Percentiles rank a stretch among this genome's conserved stretches.
These are phyloP conservation scores for Mesoclemmys tuberculata DNA, from an alignment of 2,113 vertebrate species.

Conservation along the genomic window DNA sequence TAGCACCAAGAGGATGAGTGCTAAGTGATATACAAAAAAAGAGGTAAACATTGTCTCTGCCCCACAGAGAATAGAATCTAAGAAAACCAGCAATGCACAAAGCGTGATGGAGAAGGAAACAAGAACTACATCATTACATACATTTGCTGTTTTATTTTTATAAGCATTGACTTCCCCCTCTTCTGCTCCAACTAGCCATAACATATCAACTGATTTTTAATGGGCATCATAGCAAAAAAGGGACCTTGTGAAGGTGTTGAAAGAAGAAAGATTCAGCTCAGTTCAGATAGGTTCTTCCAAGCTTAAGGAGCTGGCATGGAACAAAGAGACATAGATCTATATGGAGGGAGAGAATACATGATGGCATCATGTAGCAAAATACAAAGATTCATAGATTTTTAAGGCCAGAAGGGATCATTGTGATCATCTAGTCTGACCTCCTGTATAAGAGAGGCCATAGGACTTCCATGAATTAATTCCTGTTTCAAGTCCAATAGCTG, in stretches of 20 bases:
- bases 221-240: neutral
- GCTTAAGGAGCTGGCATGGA: neutral
- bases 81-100: neutral
- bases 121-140: neutral
- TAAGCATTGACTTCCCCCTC: neutral
- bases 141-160: neutral
- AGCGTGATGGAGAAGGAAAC: neutral
- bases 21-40: neutral
- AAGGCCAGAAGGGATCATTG: no score
- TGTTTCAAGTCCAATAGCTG: no score
- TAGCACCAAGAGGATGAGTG: neutral
- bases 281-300: neutral
- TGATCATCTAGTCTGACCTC: no score
- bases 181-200: neutral
- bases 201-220: neutral
- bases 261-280: neutral
- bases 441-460: no score
- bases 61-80: neutral
- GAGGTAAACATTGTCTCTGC: neutral
- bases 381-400: neutral
- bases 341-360: neutral
- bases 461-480: no score
- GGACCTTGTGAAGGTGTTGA: neutral
- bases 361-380: neutral
- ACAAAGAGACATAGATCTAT: neutral